Evolutionary conservation across 2,797 vertebrate species (phyloP), one percentile per base, ranked within the genome.

Genomic region (Triplophysa yarkandensis): DNA sequence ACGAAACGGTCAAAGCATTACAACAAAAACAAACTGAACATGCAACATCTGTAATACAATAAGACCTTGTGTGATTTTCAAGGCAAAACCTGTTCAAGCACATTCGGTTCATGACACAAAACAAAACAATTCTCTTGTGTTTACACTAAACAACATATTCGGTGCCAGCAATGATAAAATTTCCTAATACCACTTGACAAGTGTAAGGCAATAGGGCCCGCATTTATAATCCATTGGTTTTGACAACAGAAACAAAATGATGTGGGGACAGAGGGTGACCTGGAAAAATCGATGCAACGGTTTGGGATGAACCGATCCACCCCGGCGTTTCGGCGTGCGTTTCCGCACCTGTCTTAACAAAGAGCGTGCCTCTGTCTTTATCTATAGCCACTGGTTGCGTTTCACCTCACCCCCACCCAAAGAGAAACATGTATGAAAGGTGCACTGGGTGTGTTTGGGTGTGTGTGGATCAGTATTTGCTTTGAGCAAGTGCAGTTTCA

Each of bases 361-460:
- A 57, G 69, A 54, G 61, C 28, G 16, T 25, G 61, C 25, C 66
- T 17, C 28, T 68, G 69, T 58, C 8, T 80, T 79, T 68, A 52
- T 83, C 71, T 74, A 41, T 52, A 55, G 25, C 73, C 16, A 79
- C n/a, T 48, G 44, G 55, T 63, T 43, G 52, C 16, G 28, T 71
- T 60, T 83, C 57, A 71, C 25, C 27, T 67, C 62, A 67, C 36
- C 61, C 46, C 63, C 39, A 32, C 64, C 72, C 72, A 7, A 61
- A 72, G 67, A 74, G 67, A 75, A 68, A 65, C n/a, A 21, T 41
- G 65, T 28, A 27, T 58, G 23, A 25, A 69, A 84, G 50, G 44
- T 82, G 69, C 8, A 7, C 10, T 72, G 69, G 62, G 76, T 61
- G 76, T 73, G 69, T 77, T 71, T 58, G 76, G 69, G 76, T 61